Evolutionary conservation across 37 sponge, comb jelly and placozoan species (phyloP).

Genomic region (Chondrilla cf. caribensis): DNA sequence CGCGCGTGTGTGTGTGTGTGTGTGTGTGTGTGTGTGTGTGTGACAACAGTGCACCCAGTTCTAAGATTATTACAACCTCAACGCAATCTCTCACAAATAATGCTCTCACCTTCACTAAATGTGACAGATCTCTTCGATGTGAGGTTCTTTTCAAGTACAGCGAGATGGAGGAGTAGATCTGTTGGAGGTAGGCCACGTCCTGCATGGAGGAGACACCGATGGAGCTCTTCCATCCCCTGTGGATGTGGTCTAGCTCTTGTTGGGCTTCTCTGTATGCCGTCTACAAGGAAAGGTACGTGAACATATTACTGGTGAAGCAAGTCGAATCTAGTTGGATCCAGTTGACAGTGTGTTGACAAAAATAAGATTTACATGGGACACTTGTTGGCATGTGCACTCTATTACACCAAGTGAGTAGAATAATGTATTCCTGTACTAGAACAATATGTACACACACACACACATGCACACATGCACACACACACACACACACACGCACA

Average conservation of each 20-base stretch:
- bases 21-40: too few relatives aligned
- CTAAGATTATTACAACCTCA: neutral
- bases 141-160: constrained; percentile 44
- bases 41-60: too few relatives aligned
- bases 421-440: too few relatives aligned
- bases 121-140: neutral
- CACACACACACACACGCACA: too few relatives aligned
- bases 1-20: too few relatives aligned
- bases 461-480: too few relatives aligned
- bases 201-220: constrained; percentile 26
- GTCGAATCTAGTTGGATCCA: neutral
- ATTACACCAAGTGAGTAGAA: too few relatives aligned
- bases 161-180: constrained; percentile 51
- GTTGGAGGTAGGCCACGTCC: constrained; percentile 22
- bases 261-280: constrained; percentile 30
- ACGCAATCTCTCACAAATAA: neutral
- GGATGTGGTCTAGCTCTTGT: constrained; percentile 25
- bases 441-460: too few relatives aligned
- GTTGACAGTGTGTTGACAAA: too few relatives aligned
- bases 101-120: constrained; percentile 17
- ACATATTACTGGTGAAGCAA: neutral
- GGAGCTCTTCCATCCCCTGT: constrained; percentile 26
- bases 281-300: constrained; percentile 13
- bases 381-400: too few relatives aligned
- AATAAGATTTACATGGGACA: too few relatives aligned